Evolutionary conservation across 2,888 invertebrate genomes (phyloP).

Genomic region (Trachelus troglodyta): DNA sequence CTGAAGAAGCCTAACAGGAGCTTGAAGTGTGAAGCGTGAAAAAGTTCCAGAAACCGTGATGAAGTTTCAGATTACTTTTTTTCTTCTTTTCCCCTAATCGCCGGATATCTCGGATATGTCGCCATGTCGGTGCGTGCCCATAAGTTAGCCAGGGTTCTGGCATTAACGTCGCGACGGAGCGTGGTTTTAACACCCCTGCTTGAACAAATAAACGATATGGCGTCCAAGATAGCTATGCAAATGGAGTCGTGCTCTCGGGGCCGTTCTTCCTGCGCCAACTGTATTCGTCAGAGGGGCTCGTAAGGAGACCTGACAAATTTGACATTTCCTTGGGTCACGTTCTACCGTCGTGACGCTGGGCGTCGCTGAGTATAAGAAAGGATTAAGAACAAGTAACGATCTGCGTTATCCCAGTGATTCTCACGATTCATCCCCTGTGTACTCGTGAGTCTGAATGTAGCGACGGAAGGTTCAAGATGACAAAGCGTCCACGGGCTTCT

Average conservation of each 20-base stretch:
- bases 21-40: conserved; percentile 23
- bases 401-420: not conserved
- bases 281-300: conserved; percentile 39
- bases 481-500: not conserved
- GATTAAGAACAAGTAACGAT: not conserved
- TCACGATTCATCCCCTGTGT: not conserved
- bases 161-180: conserved; percentile 35
- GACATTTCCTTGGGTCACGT: conserved; percentile 24
- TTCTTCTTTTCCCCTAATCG: not conserved
- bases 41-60: not conserved
- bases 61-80: not conserved
- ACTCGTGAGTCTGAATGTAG: not conserved
- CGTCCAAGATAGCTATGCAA: conserved; percentile 42
- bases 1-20: not conserved
- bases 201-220: conserved; percentile 36
- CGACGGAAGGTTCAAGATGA: not conserved
- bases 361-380: not conserved
- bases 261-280: conserved; percentile 8
- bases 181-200: conserved; percentile 32
- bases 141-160: conserved; percentile 29
- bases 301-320: conserved; percentile 37
- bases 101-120: conserved; percentile 2
- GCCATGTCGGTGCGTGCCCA: conserved; percentile 14
- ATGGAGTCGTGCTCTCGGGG: conserved; percentile 27
- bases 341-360: not conserved